Evolutionary conservation across 2,888 invertebrate species (phyloP).

Genomic region (Frankliniella intonsa): DNA sequence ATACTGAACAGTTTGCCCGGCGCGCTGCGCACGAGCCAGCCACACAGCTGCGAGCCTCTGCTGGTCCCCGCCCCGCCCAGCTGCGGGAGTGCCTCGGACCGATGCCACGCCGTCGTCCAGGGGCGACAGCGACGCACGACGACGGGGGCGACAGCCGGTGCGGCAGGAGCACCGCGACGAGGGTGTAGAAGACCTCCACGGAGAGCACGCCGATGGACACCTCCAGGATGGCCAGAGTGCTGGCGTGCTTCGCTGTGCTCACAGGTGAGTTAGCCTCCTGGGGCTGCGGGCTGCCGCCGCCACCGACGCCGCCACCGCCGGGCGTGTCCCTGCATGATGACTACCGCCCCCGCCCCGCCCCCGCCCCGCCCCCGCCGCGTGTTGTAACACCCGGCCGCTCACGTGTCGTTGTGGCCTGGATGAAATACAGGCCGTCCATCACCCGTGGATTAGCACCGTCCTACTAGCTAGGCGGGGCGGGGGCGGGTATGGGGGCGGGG

Average conservation of each 20-base stretch:
- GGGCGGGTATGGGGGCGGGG: neutral
- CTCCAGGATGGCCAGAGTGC: no score
- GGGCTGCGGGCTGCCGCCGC: neutral
- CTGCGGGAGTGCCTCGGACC: no score
- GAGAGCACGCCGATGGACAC: no score
- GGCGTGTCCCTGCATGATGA: neutral
- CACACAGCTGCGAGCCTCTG: neutral
- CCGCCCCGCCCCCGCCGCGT: neutral
- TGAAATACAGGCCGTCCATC: slow-evolving; percentile 11
- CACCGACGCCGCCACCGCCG: neutral
- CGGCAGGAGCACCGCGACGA: no score
- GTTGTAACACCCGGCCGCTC: neutral
- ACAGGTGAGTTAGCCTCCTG: neutral
- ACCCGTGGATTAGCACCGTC: neutral
- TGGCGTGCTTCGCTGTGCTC: no score
- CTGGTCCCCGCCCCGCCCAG: neutral
- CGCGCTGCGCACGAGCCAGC: neutral
- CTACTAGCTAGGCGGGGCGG: no score
- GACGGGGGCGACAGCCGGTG: no score
- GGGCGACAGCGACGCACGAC: no score
- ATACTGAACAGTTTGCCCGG: neutral
- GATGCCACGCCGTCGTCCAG: no score
- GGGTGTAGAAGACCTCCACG: no score
- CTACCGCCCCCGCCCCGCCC: neutral
- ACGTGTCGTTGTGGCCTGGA: neutral